Base-by-base conservation (phyloP, 2,113 vertebrate genomes). In the Myotis yumanensis region DNA sequence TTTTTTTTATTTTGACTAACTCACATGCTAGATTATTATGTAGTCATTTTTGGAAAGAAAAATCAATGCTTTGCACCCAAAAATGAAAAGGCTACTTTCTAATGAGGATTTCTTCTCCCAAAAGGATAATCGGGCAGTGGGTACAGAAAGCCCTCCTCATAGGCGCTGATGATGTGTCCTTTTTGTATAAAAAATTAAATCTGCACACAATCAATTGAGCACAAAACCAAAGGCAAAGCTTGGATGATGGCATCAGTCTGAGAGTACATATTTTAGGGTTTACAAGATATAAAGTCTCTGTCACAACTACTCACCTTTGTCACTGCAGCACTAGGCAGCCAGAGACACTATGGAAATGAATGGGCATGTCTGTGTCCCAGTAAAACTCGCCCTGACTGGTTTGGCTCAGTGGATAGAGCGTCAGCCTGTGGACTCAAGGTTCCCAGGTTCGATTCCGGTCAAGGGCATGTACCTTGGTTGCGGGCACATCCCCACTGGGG, bases 131-230 rank as follows among this genome's bases (percentile, higher is more conserved):
- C 37, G 11, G 28, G 40, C 5, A 7, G n/a, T 14, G 15, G 10
- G 14, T 12, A 43, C 4, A 30, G 37, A 11, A 75, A 54, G 23
- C 51, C 25, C 10, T 59, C 64, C 22, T 59, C 64, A 46, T 94
- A 87, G 68, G 3, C 0, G 2, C 7, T 35, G 25, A 28, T 25
- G 30, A 18, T 25, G 12, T 32, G 16, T 23, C 28, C 72, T 90
- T 54, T 46, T 48, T 17, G 30, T 75, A 17, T 46, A 32, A 94
- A 93, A 96, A 93, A 93, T 89, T 86, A 84, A 51, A 94, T 76
- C n/a, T 40, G 87, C 57, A 48, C 57, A 48, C 18, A 40, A 32
- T 59, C 37, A 40, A 32, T 25, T 46, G 15, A 66, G 59, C 46
- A 59, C 46, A 83, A 54, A 89, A 85, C 32, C 59, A 84, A 82